Evolutionary conservation across 2,113 vertebrate genomes (phyloP).

Genomic region (Saimiri boliviensis): DNA sequence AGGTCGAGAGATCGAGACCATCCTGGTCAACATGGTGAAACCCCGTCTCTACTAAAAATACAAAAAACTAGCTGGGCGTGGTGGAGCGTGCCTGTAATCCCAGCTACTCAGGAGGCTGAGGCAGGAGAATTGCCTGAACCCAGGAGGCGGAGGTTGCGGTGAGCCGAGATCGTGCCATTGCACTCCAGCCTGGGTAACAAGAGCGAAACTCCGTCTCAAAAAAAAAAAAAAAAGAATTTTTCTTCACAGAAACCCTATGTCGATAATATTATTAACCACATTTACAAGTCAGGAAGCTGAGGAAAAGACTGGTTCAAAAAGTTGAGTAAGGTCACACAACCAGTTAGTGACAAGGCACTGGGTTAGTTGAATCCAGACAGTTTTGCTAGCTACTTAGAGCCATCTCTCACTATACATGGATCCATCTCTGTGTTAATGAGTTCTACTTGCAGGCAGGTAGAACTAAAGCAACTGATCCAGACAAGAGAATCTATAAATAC

Average conservation of each 20-base stretch:
- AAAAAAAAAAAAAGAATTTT: too few relatives aligned
- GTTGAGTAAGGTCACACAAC: not conserved
- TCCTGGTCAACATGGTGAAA: too few relatives aligned
- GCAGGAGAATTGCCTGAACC: too few relatives aligned
- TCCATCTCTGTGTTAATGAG: not conserved
- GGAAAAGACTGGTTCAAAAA: not conserved
- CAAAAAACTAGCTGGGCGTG: too few relatives aligned
- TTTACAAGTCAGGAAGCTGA: not conserved
- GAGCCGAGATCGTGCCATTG: too few relatives aligned
- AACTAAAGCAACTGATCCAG: not conserved
- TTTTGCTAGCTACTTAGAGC: not conserved
- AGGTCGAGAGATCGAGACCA: too few relatives aligned
- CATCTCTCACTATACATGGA: not conserved
- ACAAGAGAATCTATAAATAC: not conserved
- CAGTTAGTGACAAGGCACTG: not conserved
- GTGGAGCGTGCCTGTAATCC: too few relatives aligned
- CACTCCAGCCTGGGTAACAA: too few relatives aligned
- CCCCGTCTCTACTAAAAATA: too few relatives aligned
- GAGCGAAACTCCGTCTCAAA: too few relatives aligned
- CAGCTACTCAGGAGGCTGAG: too few relatives aligned
- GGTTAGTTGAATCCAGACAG: not conserved
- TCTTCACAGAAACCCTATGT: conserved; percentile 1
- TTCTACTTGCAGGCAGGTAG: not conserved
- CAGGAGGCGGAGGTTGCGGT: too few relatives aligned
- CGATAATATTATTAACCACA: not conserved